phyloP scores from a whole-genome alignment of 2,888 invertebrate genomes.

The Melanargia galathea region DNA sequence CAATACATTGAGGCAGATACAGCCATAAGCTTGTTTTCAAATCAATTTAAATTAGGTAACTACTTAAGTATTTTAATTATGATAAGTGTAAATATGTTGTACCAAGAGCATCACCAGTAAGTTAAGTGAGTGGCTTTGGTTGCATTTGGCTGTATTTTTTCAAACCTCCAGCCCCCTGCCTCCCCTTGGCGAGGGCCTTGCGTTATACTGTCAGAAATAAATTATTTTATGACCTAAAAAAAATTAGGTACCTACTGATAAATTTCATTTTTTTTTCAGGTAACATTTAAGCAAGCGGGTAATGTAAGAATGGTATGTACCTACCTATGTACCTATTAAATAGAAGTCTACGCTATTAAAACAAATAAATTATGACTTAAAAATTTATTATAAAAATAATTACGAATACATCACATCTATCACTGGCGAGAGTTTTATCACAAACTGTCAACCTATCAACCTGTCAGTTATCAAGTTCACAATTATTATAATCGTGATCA shows the following conservation, averaged over 20 bases:
- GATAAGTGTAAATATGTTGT: not conserved
- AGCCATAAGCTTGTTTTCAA: not conserved
- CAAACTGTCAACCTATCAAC: conserved; percentile 36
- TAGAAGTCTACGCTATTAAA: conserved; percentile 27
- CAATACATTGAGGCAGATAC: not conserved
- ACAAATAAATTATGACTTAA: conserved; percentile 28
- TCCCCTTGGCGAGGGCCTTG: too few species aligned
- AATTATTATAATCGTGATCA: conserved; percentile 69
- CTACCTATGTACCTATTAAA: not conserved
- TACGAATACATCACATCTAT: conserved; percentile 46
- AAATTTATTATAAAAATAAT: conserved; percentile 43
- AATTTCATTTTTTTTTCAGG: conserved; percentile 18
- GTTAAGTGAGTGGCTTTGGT: too few species aligned
- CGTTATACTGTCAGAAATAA: too few species aligned
- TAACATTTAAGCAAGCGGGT: conserved; percentile 12
- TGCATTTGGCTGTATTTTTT: too few species aligned
- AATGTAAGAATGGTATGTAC: too few species aligned
- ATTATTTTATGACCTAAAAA: too few species aligned
- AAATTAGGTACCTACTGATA: not conserved
- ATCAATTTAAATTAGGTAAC: too few species aligned
- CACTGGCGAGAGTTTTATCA: conserved; percentile 45
- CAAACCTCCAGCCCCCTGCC: too few species aligned
- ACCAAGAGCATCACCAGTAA: too few species aligned
- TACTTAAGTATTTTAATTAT: too few species aligned
- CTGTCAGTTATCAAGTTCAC: conserved; percentile 70